A percentile compares a stretch with the other conserved stretches of the same genome.
Conservation (phyloP, 2,113 vertebrate genomes). For the Paradisaea rubra region DNA sequence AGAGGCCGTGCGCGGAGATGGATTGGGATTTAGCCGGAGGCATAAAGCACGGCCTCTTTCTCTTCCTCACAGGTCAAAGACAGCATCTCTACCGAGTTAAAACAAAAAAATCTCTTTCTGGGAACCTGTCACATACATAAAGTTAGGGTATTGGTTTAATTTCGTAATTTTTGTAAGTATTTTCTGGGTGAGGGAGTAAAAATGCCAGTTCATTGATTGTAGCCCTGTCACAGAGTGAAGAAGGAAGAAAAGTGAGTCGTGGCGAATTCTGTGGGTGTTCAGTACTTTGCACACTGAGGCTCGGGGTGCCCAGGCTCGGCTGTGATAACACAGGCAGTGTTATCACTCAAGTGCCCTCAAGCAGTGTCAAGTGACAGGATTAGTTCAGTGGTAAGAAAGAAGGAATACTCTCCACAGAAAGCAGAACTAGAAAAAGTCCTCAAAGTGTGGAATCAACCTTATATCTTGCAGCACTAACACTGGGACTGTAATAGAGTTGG, state of each 20-base stretch:
- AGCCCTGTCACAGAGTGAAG: fast-evolving
- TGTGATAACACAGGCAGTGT: not conserved
- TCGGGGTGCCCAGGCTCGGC: not conserved
- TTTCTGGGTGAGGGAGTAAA: not conserved
- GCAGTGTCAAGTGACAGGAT: not conserved
- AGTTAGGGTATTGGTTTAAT: fast-evolving
- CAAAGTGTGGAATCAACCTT: not conserved
- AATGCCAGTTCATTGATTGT: not conserved
- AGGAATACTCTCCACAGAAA: not conserved
- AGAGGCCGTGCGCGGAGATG: not conserved
- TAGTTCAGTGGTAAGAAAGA: not conserved
- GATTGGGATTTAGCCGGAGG: not conserved
- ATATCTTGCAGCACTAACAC: not conserved
- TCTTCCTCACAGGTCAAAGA: not conserved
- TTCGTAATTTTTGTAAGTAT: fast-evolving
- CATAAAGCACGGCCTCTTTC: not conserved
- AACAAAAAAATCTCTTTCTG: fast-evolving
- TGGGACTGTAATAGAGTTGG: not conserved
- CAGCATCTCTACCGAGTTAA: fast-evolving
- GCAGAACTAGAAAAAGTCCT: not conserved
- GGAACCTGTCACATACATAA: not conserved
- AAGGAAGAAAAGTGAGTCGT: fast-evolving
- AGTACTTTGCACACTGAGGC: not conserved
- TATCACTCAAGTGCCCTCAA: not conserved
- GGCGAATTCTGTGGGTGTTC: not conserved